phyloP scores from a whole-genome alignment of 1,140 invertebrate genomes.

The Sogatella furcifera region DNA sequence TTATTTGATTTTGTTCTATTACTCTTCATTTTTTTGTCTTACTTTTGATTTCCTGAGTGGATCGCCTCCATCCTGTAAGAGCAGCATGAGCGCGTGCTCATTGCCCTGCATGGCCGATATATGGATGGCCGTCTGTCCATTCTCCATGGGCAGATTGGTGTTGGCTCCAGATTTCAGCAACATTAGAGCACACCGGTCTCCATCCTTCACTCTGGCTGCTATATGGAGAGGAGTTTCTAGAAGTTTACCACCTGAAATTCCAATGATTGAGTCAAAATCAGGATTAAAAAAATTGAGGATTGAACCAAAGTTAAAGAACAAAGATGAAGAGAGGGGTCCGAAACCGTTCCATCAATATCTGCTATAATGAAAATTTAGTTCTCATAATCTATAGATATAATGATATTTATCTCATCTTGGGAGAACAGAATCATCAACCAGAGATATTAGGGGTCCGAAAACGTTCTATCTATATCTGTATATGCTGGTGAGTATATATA shows the following conservation, averaged over 20 bases:
- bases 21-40: constrained; percentile 47
- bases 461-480: no score
- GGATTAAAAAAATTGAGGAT: no score
- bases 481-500: no score
- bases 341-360: no score
- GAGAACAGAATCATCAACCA: no score
- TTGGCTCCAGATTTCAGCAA: constrained; percentile 93
- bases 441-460: no score
- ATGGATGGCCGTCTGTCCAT: constrained; percentile 89
- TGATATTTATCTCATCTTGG: no score
- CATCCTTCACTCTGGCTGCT: constrained; percentile 82
- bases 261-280: background rate
- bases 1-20: constrained; percentile 9
- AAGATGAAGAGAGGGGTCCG: no score
- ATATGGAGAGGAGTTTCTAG: constrained; percentile 93
- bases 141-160: constrained; percentile 83
- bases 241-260: constrained; percentile 51
- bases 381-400: no score
- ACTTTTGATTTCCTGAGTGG: constrained; percentile 84
- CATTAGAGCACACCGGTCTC: constrained; percentile 94
- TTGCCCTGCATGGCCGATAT: constrained; percentile 84
- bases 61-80: constrained; percentile 86
- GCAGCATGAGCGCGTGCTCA: constrained; percentile 66
- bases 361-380: no score
- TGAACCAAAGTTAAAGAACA: no score